These are phyloP conservation scores for Brachylomia viminalis DNA, from an alignment of 2,888 invertebrate species.

Conservation along the genomic window DNA sequence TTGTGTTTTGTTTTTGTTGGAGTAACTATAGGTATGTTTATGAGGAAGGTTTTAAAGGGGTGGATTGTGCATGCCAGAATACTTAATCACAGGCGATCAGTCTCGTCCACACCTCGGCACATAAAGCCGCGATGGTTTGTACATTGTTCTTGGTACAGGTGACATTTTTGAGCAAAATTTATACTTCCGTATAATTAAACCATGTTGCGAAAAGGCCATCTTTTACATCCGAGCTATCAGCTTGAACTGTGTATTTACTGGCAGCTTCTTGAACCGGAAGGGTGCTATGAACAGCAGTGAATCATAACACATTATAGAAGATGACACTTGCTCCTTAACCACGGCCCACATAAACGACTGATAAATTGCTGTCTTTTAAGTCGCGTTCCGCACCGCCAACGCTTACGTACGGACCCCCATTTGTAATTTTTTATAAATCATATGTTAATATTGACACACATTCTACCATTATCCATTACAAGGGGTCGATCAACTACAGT, in stretches of 20 bases:
- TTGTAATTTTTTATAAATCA: slow-evolving; percentile 32
- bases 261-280: slow-evolving; percentile 11
- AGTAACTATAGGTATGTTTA: background rate
- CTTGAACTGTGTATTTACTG: background rate
- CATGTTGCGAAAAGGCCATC: background rate
- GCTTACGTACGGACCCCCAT: background rate
- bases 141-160: no score
- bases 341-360: slow-evolving; percentile 30
- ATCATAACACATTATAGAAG: slow-evolving; percentile 12
- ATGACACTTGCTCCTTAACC: slow-evolving; percentile 25
- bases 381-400: slow-evolving; percentile 21
- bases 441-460: slow-evolving; percentile 61
- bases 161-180: no score
- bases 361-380: slow-evolving; percentile 19
- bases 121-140: no score
- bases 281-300: slow-evolving; percentile 16
- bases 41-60: no score
- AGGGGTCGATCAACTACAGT: no score
- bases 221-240: background rate
- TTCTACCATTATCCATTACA: slow-evolving; percentile 38
- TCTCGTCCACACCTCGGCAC: no score
- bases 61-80: background rate
- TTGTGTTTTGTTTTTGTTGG: background rate
- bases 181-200: background rate
- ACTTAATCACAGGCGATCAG: background rate